phyloP scores from a whole-genome alignment of 2,888 invertebrate genomes.

The Mesorhabditis spiculigera region DNA sequence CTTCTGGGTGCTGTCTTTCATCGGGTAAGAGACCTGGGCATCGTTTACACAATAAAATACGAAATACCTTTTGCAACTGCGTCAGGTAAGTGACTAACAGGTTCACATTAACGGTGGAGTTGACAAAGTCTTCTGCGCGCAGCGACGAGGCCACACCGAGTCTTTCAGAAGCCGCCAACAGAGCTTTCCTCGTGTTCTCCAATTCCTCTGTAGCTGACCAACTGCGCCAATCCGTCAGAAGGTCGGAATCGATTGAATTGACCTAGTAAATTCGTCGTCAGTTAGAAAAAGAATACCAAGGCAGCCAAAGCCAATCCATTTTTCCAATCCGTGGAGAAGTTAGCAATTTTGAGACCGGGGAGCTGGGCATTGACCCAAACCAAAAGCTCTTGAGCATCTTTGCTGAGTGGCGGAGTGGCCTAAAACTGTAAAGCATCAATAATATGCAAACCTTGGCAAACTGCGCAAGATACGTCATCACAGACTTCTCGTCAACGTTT shows the following conservation, averaged over 20 bases:
- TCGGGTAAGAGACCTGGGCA: no score
- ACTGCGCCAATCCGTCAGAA: slow-evolving; percentile 82
- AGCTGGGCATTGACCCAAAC: no score
- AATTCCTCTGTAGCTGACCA: slow-evolving; percentile 80
- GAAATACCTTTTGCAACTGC: slow-evolving; percentile 71
- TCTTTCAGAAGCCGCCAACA: slow-evolving; percentile 85
- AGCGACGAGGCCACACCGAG: slow-evolving; percentile 79
- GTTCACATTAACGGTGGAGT: slow-evolving; percentile 85
- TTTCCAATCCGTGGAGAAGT: no score
- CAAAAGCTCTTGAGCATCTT: no score
- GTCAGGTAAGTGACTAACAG: slow-evolving; percentile 81
- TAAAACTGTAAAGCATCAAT: no score
- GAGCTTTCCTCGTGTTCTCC: slow-evolving; percentile 83
- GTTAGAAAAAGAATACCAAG: no score
- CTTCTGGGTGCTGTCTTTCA: slow-evolving; percentile 52
- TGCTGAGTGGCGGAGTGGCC: no score
- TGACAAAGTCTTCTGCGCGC: slow-evolving; percentile 82
- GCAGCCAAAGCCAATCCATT: no score
- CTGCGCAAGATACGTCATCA: slow-evolving; percentile 90
- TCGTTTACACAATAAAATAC: no score
- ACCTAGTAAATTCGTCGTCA: slow-evolving; percentile 17
- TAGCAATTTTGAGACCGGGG: no score
- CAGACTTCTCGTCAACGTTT: slow-evolving; percentile 84
- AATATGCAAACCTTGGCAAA: slow-evolving; percentile 66
- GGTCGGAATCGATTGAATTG: slow-evolving; percentile 76